These are phyloP conservation scores for Drosophila subpulchrella DNA, from an alignment of 1,140 invertebrate genomes.

Conservation along the genomic window DNA sequence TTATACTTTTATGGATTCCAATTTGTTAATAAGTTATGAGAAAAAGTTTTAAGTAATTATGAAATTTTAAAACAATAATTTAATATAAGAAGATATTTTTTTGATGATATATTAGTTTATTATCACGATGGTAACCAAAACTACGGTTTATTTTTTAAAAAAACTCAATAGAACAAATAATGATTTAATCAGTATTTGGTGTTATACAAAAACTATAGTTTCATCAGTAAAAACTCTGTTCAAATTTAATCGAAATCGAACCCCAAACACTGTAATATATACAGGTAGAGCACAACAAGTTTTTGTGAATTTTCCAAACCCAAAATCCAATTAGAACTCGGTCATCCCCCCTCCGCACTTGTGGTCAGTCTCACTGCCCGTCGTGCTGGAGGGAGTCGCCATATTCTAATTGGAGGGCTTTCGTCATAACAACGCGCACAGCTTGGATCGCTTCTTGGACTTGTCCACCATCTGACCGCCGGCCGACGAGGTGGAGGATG, in stretches of 20 bases:
- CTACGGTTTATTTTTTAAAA: no score
- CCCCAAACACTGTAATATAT: conserved; percentile 11
- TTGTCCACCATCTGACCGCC: conserved; percentile 67
- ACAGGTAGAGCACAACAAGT: conserved; percentile 38
- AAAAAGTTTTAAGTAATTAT: no score
- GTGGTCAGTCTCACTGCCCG: conserved; percentile 66
- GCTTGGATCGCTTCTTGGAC: conserved; percentile 82
- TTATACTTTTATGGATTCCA: background rate
- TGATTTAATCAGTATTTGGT: background rate
- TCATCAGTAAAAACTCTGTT: background rate
- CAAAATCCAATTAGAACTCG: conserved; percentile 74
- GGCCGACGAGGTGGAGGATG: conserved; percentile 71
- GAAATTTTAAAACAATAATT: no score
- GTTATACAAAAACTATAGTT: background rate
- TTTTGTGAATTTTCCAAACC: conserved; percentile 1
- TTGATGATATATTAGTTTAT: no score
- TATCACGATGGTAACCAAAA: no score
- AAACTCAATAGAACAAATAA: no score
- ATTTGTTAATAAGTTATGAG: background rate
- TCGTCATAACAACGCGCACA: conserved; percentile 84
- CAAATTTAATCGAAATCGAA: conserved; percentile 7
- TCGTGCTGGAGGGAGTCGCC: conserved; percentile 68
- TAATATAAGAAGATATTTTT: no score
- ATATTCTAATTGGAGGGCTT: conserved; percentile 84
- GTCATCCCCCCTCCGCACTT: conserved; percentile 79